A percentile compares a stretch with the other conserved stretches of the same genome.
phyloP scores from a whole-genome alignment of 1,140 invertebrate genomes.

The Campoletis sonorensis region DNA sequence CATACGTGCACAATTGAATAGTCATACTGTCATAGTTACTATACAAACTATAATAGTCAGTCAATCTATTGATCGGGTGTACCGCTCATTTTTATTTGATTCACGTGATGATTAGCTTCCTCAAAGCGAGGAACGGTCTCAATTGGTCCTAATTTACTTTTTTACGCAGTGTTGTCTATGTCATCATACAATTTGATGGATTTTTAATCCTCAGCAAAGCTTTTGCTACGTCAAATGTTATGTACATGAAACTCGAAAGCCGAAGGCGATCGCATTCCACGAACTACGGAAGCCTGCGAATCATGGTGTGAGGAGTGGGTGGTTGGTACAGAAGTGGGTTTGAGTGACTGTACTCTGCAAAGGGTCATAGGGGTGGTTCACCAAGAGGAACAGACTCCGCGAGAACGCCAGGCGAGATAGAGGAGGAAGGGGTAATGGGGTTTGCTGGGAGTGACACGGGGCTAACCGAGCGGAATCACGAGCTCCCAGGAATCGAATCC shows the following conservation, averaged over 20 bases:
- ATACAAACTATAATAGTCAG: background rate
- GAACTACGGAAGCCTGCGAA: constrained; percentile 48
- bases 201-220: too few relatives aligned
- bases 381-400: constrained; percentile 29
- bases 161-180: too few relatives aligned
- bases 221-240: constrained; percentile 30
- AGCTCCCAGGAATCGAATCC: constrained; percentile 77
- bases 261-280: constrained; percentile 65
- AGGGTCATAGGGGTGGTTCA: constrained; percentile 10
- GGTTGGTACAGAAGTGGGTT: constrained; percentile 40
- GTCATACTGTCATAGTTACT: background rate
- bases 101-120: too few relatives aligned
- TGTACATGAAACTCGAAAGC: constrained; percentile 38
- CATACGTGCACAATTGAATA: background rate
- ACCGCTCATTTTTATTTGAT: background rate
- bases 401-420: constrained; percentile 12
- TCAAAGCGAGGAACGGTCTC: too few relatives aligned
- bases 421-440: constrained; percentile 68
- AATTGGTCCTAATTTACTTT: too few relatives aligned
- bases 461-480: constrained; percentile 77
- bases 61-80: background rate
- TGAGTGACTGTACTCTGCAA: background rate
- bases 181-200: too few relatives aligned
- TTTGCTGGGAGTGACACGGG: constrained; percentile 76
- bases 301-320: constrained; percentile 3